A percentile compares a stretch with the other conserved stretches of the same genome.
These are phyloP conservation scores for Trissoscelio sp. DNA, from an alignment of 2,888 invertebrate species.

Conservation along the genomic window DNA sequence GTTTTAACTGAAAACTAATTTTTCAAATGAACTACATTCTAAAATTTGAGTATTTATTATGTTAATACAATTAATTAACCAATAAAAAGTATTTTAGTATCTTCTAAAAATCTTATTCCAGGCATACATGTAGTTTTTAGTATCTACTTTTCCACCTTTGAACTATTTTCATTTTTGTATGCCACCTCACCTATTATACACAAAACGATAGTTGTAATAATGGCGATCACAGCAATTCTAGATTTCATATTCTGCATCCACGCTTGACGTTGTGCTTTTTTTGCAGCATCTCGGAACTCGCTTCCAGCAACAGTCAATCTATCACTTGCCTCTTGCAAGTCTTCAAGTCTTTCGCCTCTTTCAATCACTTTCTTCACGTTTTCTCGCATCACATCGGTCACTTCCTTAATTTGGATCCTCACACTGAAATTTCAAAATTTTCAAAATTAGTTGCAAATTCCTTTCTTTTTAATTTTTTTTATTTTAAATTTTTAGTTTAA, in stretches of 20 bases:
- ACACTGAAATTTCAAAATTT: conserved; percentile 77
- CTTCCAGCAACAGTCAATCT: conserved; percentile 76
- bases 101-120: too few species aligned
- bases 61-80: too few species aligned
- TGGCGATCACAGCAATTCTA: conserved; percentile 75
- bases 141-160: too few species aligned
- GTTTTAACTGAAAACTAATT: too few species aligned
- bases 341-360: conserved; percentile 81
- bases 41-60: too few species aligned
- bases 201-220: conserved; percentile 76
- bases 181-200: conserved; percentile 79
- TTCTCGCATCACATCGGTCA: conserved; percentile 81
- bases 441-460: too few species aligned
- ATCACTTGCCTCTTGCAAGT: conserved; percentile 81
- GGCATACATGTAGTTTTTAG: too few species aligned
- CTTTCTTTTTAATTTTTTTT: too few species aligned
- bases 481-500: not conserved
- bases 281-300: conserved; percentile 80
- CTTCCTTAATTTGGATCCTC: conserved; percentile 81
- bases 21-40: too few species aligned
- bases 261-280: conserved; percentile 77
- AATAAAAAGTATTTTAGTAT: too few species aligned
- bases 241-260: conserved; percentile 80
- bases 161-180: not conserved
- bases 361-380: conserved; percentile 82